Evolutionary conservation across 2,797 vertebrate species (phyloP).

Genomic region (Dicrostonyx torquatus): DNA sequence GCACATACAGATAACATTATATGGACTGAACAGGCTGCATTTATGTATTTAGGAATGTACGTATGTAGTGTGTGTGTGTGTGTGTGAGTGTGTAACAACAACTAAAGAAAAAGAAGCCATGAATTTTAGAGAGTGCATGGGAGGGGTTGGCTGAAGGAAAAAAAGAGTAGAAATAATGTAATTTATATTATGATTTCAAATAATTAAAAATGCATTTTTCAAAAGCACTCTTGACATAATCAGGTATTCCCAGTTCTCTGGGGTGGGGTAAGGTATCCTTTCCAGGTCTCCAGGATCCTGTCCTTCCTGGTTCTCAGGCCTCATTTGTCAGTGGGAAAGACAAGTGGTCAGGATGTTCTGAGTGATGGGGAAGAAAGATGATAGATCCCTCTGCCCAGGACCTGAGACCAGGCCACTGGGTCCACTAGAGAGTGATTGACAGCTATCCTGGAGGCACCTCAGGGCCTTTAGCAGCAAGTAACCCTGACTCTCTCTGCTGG

Average conservation of each 20-base stretch:
- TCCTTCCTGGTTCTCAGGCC: neutral
- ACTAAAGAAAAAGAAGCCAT: neutral
- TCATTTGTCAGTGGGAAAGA: neutral
- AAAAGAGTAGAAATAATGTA: neutral
- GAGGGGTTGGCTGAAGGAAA: neutral
- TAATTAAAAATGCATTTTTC: neutral
- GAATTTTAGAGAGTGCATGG: neutral
- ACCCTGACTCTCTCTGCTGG: neutral
- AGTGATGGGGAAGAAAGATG: rapidly evolving
- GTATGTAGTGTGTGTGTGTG: neutral
- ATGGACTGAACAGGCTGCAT: neutral
- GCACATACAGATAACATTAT: neutral
- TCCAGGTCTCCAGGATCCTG: neutral
- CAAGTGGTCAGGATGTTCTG: rapidly evolving
- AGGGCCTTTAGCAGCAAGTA: neutral
- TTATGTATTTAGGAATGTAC: neutral
- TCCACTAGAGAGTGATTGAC: neutral
- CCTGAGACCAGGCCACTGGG: neutral
- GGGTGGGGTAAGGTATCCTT: neutral
- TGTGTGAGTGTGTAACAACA: neutral
- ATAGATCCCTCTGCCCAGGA: neutral
- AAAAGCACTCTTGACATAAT: rapidly evolving
- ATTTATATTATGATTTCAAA: neutral
- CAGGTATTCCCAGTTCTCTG: neutral
- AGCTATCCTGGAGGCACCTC: neutral